Conservation (phyloP, 2,797 vertebrate species). For the Microctenopoma steveboyesi region DNA sequence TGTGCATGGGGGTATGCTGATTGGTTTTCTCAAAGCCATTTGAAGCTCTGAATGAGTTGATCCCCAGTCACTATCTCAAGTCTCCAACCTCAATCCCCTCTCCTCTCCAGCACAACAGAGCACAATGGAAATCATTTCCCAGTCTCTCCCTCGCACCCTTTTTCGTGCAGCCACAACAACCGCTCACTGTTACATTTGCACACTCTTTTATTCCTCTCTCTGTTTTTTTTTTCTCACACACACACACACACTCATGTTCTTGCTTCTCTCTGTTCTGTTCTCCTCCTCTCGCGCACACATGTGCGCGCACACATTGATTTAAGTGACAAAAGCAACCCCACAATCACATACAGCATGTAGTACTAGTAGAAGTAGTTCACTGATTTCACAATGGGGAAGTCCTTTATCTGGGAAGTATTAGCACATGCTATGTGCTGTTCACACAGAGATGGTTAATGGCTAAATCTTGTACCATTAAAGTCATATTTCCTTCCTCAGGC, state of each 20-base stretch:
- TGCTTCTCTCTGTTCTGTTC: background rate
- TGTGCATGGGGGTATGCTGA: conserved; percentile 50
- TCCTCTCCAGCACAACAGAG: conserved; percentile 45
- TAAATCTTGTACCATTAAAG: conserved; percentile 2
- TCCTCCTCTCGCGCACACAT: background rate
- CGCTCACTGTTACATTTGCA: conserved; percentile 54
- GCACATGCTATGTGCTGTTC: background rate
- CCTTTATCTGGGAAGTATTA: conserved; percentile 24
- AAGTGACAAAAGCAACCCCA: conserved; percentile 19
- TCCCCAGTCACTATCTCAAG: conserved; percentile 71
- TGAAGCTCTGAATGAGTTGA: conserved; percentile 75
- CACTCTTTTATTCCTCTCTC: conserved; percentile 19
- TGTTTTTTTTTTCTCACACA: conserved; percentile 10
- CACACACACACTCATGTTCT: conserved; percentile 11
- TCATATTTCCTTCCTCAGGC: background rate
- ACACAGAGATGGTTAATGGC: conserved; percentile 14
- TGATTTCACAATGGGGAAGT: conserved; percentile 22
- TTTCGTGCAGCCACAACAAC: conserved; percentile 43
- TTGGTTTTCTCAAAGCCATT: conserved; percentile 79
- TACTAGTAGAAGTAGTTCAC: conserved; percentile 23
- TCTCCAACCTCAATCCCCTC: conserved; percentile 71
- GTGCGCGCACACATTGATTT: conserved; percentile 6
- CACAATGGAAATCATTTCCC: conserved; percentile 63
- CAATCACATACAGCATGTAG: conserved; percentile 24
- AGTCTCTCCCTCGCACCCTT: conserved; percentile 22